Evolutionary conservation across 64 coral and sea anemone species (phyloP).

Genomic region (Astreopora myriophthalma): DNA sequence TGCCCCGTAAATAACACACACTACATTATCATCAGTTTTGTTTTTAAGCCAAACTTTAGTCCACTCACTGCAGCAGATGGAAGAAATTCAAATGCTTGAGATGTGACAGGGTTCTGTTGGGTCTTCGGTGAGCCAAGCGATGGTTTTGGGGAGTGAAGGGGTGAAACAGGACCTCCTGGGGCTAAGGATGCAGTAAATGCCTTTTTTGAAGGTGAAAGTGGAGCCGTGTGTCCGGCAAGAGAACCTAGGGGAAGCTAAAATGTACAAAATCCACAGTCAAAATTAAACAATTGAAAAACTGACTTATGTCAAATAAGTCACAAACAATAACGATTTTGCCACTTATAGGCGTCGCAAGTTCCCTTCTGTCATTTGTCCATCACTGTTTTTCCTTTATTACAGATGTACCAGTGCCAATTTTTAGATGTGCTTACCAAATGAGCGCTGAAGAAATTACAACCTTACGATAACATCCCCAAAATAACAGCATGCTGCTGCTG

Average conservation of each 20-base stretch:
- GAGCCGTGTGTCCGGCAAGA: conserved; percentile 50
- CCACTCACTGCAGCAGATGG: conserved; percentile 72
- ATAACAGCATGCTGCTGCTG: no score
- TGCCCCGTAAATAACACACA: no score
- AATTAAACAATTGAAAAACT: neutral
- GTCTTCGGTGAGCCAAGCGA: conserved; percentile 42
- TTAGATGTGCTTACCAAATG: no score
- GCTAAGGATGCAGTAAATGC: conserved; percentile 84
- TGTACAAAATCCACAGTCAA: neutral
- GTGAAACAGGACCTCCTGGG: conserved; percentile 85
- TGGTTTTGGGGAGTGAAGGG: conserved; percentile 89
- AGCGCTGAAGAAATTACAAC: no score
- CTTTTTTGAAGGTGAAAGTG: conserved; percentile 85
- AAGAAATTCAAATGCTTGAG: conserved; percentile 85
- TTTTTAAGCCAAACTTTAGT: neutral
- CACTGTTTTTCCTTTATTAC: no score
- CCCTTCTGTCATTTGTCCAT: no score
- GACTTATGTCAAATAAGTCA: no score
- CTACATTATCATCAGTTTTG: no score
- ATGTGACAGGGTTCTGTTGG: conserved; percentile 65
- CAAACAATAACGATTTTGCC: no score
- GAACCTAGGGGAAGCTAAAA: conserved; percentile 66
- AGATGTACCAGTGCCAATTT: no score
- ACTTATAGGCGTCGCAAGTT: no score
- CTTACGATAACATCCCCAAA: no score